phyloP scores from a whole-genome alignment of 2,888 invertebrate species.

The Drosophila birchii region DNA sequence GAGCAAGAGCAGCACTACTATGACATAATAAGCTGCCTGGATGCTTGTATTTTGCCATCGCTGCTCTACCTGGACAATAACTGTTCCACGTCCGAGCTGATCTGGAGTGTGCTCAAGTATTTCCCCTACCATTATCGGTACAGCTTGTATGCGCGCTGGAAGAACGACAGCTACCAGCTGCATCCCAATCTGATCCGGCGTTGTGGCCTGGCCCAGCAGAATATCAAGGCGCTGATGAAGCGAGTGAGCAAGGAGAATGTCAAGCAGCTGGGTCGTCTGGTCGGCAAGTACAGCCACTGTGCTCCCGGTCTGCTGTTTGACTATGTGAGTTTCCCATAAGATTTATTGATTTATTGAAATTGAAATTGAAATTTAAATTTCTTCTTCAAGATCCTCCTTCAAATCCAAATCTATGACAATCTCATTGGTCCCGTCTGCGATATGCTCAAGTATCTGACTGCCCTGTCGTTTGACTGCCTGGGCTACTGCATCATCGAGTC shows the following conservation, averaged over 20 bases:
- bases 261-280: slow-evolving; percentile 96
- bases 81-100: slow-evolving; percentile 97
- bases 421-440: slow-evolving; percentile 98
- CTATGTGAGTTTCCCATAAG: slow-evolving; percentile 87
- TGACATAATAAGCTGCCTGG: slow-evolving; percentile 93
- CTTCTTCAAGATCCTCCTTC: slow-evolving; percentile 87
- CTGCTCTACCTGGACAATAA: slow-evolving; percentile 96
- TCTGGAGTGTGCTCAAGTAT: slow-evolving; percentile 94
- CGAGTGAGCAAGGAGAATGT: slow-evolving; percentile 99
- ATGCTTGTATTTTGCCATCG: slow-evolving; percentile 95
- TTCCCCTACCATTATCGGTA: slow-evolving; percentile 94
- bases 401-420: slow-evolving; percentile 97
- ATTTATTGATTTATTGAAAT: neutral
- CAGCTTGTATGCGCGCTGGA: slow-evolving; percentile 97
- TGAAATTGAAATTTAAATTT: neutral
- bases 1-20: slow-evolving; percentile 88
- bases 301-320: slow-evolving; percentile 98
- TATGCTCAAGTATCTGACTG: slow-evolving; percentile 97
- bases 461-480: slow-evolving; percentile 97
- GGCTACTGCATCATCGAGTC: slow-evolving; percentile 98
- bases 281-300: slow-evolving; percentile 98
- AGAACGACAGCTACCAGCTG: slow-evolving; percentile 93
- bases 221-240: slow-evolving; percentile 98
- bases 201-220: slow-evolving; percentile 94
- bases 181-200: slow-evolving; percentile 94